These are phyloP conservation scores for Porphyrio hochstetteri DNA, from an alignment of 2,113 vertebrate genomes.

Conservation along the genomic window DNA sequence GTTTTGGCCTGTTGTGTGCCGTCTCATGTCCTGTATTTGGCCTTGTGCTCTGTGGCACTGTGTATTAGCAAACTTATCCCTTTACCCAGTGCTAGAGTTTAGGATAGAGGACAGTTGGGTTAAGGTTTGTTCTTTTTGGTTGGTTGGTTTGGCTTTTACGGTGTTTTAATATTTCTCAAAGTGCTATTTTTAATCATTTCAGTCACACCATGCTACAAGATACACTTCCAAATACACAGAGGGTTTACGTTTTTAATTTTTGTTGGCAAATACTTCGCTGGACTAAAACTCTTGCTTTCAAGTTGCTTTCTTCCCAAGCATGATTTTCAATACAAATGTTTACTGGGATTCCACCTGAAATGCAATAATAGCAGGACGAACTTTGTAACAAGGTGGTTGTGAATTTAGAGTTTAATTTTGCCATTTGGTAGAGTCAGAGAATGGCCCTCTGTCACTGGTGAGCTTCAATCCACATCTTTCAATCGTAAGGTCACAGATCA, in stretches of 20 bases:
- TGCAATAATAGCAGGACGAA: neutral
- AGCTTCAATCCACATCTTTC: neutral
- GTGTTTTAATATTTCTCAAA: neutral
- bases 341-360: neutral
- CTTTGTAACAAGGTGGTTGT: neutral
- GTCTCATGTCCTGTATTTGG: neutral
- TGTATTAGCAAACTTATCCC: neutral
- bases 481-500: neutral
- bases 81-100: neutral
- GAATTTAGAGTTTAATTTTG: neutral
- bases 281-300: neutral
- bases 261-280: neutral
- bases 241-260: neutral
- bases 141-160: neutral
- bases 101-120: neutral
- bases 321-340: neutral
- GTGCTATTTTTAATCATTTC: neutral
- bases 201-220: neutral
- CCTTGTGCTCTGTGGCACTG: fast-evolving
- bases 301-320: neutral
- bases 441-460: neutral
- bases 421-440: neutral
- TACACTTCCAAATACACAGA: neutral
- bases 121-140: neutral
- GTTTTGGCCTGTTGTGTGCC: neutral